A percentile compares a stretch with the other conserved stretches of the same genome.
These are phyloP conservation scores for Bolborhynchus lineola DNA, from an alignment of 2,113 vertebrate genomes.

Conservation along the genomic window DNA sequence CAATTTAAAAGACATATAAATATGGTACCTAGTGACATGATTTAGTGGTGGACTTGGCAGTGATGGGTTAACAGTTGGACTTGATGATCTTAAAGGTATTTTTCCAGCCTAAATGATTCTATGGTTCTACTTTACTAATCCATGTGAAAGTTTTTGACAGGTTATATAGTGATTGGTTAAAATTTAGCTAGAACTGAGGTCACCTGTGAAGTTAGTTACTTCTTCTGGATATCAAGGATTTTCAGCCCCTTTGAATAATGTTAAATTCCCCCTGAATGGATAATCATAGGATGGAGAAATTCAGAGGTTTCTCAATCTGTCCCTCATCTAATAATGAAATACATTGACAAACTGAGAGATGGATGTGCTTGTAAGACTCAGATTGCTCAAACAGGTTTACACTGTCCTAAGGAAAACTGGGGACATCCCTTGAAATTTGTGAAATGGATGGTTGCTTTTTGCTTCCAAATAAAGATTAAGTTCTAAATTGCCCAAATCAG, in stretches of 20 bases:
- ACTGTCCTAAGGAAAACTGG: neutral
- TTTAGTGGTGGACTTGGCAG: neutral
- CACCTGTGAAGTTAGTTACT: neutral
- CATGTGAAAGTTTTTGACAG: neutral
- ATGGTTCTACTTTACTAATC: neutral
- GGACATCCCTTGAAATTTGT: neutral
- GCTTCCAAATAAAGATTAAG: slow-evolving; percentile 7
- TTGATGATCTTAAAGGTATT: neutral
- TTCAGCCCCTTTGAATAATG: neutral
- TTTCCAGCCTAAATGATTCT: neutral
- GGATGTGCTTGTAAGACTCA: fast-evolving
- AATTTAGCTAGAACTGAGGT: neutral
- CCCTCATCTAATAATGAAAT: neutral
- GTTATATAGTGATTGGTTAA: neutral
- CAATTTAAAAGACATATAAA: neutral
- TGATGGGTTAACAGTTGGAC: neutral
- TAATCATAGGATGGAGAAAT: neutral
- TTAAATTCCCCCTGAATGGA: neutral
- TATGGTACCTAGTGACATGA: neutral
- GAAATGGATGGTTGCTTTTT: neutral
- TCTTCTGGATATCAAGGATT: neutral
- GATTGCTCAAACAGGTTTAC: neutral
- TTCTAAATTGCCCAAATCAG: neutral
- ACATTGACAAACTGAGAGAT: neutral
- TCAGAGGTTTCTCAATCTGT: neutral